phyloP scores from a whole-genome alignment of 2,797 vertebrate species.

The Silurus lanzhouensis region DNA sequence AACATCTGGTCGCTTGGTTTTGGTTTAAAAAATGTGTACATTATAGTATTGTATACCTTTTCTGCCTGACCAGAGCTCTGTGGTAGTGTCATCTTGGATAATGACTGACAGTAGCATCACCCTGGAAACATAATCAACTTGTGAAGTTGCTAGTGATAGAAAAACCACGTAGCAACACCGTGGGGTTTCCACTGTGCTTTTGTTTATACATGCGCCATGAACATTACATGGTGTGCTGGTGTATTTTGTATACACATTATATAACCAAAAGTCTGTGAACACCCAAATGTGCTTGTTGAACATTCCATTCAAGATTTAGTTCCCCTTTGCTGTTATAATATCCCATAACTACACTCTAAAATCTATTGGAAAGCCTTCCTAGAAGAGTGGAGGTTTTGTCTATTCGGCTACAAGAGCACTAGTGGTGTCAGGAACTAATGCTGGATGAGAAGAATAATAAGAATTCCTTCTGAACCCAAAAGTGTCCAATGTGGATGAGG shows the following conservation, averaged over 20 bases:
- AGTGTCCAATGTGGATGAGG: background rate
- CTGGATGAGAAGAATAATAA: background rate
- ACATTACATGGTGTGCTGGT: background rate
- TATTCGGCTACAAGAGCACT: background rate
- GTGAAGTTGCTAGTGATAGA: background rate
- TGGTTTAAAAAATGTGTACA: too few relatives aligned
- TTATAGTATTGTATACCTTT: too few relatives aligned
- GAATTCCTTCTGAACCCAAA: background rate
- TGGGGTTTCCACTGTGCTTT: background rate
- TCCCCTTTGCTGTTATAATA: background rate
- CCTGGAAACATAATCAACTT: background rate
- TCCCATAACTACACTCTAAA: background rate
- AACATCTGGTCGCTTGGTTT: too few relatives aligned
- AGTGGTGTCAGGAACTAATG: background rate
- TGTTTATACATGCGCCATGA: background rate
- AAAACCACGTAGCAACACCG: background rate
- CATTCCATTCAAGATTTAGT: background rate
- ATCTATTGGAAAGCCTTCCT: background rate
- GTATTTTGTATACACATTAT: background rate
- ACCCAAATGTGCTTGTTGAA: background rate
- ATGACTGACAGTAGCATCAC: background rate
- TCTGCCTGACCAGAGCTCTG: background rate
- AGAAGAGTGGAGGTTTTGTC: background rate
- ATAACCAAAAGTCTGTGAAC: background rate
- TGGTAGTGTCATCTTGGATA: background rate